Conservation (phyloP, 2,797 vertebrate genomes). For the Podargus strigoides region DNA sequence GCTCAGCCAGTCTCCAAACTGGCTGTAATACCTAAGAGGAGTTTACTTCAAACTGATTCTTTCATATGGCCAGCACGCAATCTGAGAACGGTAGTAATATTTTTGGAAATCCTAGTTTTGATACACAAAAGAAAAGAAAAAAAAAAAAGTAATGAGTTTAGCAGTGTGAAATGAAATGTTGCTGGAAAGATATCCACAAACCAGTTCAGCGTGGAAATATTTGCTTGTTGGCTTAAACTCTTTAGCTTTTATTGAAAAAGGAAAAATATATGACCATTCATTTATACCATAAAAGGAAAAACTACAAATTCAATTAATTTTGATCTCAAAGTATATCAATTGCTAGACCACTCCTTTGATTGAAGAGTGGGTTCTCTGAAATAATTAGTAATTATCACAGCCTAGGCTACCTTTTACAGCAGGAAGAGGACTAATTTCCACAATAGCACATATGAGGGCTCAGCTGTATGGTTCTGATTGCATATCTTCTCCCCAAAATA, state of each 20-base stretch:
- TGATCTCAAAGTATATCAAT: slow-evolving; percentile 8
- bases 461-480: background rate
- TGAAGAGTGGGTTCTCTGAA: background rate
- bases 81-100: slow-evolving; percentile 55
- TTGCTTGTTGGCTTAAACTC: slow-evolving; percentile 67
- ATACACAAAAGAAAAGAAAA: slow-evolving; percentile 40
- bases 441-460: background rate
- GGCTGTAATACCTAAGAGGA: slow-evolving; percentile 33
- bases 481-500: background rate
- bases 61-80: slow-evolving; percentile 56
- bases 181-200: slow-evolving; percentile 69
- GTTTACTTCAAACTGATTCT: slow-evolving; percentile 53
- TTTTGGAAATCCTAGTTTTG: slow-evolving; percentile 66
- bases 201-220: slow-evolving; percentile 73
- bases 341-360: background rate
- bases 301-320: slow-evolving; percentile 22
- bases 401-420: background rate
- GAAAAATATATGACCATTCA: slow-evolving; percentile 59
- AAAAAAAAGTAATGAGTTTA: slow-evolving; percentile 69
- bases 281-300: slow-evolving; percentile 70
- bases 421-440: background rate
- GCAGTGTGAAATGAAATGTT: slow-evolving; percentile 69
- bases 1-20: slow-evolving; percentile 35
- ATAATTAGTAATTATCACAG: background rate
- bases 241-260: slow-evolving; percentile 69